Evolutionary conservation across 2,113 vertebrate genomes (phyloP).

Genomic region (Benthochromis sp.): DNA sequence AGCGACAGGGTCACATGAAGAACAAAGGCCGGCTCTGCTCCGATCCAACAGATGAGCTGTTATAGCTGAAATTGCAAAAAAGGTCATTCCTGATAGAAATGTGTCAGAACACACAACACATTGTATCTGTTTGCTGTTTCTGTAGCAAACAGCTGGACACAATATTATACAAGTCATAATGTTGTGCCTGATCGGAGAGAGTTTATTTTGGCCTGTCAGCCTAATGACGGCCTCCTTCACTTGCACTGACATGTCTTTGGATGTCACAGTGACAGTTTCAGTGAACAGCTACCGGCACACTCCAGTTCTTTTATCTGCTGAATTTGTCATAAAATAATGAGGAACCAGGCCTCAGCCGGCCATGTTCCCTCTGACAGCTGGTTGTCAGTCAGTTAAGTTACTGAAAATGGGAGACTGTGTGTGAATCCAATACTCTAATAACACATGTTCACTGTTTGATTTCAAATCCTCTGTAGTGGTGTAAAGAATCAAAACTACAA

Average conservation of each 20-base stretch:
- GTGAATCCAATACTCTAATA: not conserved
- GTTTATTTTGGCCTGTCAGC: fast-evolving
- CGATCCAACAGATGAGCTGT: not conserved
- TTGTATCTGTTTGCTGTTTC: not conserved
- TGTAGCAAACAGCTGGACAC: not conserved
- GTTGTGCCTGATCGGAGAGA: not conserved
- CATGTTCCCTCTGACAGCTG: not conserved
- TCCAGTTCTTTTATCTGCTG: fast-evolving
- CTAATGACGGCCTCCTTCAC: not conserved
- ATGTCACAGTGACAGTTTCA: not conserved
- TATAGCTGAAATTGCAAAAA: fast-evolving
- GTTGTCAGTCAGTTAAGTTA: not conserved
- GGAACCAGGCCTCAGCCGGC: not conserved
- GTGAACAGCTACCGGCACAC: not conserved
- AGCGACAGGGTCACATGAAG: fast-evolving
- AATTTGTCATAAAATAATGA: not conserved
- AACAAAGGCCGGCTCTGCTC: not conserved
- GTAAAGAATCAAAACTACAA: not conserved
- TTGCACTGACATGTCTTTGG: not conserved
- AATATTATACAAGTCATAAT: not conserved
- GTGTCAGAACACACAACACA: not conserved
- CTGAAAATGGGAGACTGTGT: not conserved
- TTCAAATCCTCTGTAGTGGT: fast-evolving
- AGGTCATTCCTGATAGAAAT: not conserved
- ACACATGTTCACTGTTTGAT: not conserved